Conservation (phyloP, 1,140 invertebrate species). For the Asbolus verrucosus region DNA sequence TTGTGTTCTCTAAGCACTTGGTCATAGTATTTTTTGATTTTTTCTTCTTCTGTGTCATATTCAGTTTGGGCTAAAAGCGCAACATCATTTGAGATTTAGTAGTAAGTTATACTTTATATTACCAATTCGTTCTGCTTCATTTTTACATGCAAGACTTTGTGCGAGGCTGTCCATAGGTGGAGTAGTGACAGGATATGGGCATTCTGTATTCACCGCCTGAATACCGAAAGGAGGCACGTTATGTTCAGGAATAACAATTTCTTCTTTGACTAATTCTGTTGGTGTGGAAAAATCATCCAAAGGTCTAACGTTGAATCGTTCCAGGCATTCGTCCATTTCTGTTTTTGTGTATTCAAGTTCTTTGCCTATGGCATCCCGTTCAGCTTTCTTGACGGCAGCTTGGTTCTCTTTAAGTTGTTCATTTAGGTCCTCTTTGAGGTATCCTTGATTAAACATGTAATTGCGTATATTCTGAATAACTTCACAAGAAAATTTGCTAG, state of each 20-base stretch:
- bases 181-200: slow-evolving; percentile 57
- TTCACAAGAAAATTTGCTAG: slow-evolving; percentile 74
- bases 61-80: neutral
- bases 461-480: slow-evolving; percentile 73
- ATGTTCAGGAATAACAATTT: slow-evolving; percentile 23
- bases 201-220: slow-evolving; percentile 56
- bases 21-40: slow-evolving; percentile 55
- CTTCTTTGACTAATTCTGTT: slow-evolving; percentile 17
- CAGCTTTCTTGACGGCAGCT: slow-evolving; percentile 56
- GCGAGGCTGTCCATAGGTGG: slow-evolving; percentile 55
- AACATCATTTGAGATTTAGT: neutral
- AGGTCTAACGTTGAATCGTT: slow-evolving; percentile 62
- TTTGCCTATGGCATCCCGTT: slow-evolving; percentile 56
- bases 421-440: slow-evolving; percentile 70
- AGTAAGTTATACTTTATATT: neutral
- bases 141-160: slow-evolving; percentile 55
- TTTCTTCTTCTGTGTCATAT: slow-evolving; percentile 55
- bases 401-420: slow-evolving; percentile 59
- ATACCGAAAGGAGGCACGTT: slow-evolving; percentile 59
- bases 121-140: slow-evolving; percentile 43
- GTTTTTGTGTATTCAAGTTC: slow-evolving; percentile 62
- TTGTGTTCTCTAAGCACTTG: slow-evolving; percentile 50
- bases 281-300: neutral
- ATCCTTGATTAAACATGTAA: slow-evolving; percentile 71
- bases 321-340: slow-evolving; percentile 67